These are phyloP conservation scores for Hydriomena furcata DNA, from an alignment of 2,888 invertebrate genomes.

Conservation along the genomic window DNA sequence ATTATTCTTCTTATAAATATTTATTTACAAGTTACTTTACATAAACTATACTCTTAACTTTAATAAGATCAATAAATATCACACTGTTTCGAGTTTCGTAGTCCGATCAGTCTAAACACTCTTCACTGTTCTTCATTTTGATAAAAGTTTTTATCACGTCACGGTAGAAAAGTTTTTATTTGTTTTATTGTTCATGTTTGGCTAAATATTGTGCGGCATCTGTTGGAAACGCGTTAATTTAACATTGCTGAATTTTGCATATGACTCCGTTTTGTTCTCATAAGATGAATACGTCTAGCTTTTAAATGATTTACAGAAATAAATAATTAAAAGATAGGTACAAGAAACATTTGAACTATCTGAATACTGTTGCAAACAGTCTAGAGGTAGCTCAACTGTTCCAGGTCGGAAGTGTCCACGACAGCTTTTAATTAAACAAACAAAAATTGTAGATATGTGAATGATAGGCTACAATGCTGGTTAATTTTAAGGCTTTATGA, in stretches of 20 bases:
- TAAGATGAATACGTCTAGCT: constrained; percentile 37
- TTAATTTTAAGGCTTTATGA: background rate
- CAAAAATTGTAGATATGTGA: background rate
- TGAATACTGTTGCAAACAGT: no score
- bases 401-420: no score
- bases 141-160: constrained; percentile 62
- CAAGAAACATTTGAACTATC: no score
- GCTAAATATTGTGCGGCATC: constrained; percentile 50
- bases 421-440: constrained; percentile 4
- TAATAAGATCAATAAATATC: constrained; percentile 77
- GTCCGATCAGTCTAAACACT: constrained; percentile 73
- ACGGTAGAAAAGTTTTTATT: constrained; percentile 58
- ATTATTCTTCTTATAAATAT: constrained; percentile 42
- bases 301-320: no score
- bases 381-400: no score
- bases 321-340: no score
- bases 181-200: constrained; percentile 54
- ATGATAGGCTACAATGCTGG: background rate
- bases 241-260: constrained; percentile 40
- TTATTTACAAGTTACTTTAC: constrained; percentile 47
- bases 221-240: constrained; percentile 47
- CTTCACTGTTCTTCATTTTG: constrained; percentile 83
- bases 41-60: constrained; percentile 51
- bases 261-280: constrained; percentile 11
- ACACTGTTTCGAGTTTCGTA: constrained; percentile 60